phyloP scores from a whole-genome alignment of 2,888 invertebrate species.

The Galerucella nymphaeae region DNA sequence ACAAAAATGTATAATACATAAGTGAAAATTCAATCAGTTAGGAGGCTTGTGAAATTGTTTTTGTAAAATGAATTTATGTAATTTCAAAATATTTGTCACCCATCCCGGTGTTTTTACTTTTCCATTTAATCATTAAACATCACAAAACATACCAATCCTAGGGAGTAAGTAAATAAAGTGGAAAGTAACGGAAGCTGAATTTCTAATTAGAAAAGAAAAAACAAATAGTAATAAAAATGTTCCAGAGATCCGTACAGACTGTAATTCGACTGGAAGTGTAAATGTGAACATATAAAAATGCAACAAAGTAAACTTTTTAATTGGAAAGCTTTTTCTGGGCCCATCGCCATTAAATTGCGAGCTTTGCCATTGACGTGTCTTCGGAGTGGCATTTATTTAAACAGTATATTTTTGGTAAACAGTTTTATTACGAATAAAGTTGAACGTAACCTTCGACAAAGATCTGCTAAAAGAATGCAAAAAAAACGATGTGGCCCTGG shows the following conservation, averaged over 20 bases:
- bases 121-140: conserved; percentile 11
- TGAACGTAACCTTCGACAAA: too few relatives aligned
- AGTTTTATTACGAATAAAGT: too few relatives aligned
- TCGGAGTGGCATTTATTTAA: too few relatives aligned
- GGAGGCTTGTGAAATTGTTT: too few relatives aligned
- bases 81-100: neutral
- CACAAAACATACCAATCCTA: conserved; percentile 10
- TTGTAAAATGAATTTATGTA: neutral
- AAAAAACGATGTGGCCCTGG: too few relatives aligned
- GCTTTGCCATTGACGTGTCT: conserved; percentile 14
- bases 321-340: conserved; percentile 51
- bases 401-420: too few relatives aligned
- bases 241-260: conserved; percentile 29
- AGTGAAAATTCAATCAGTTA: too few relatives aligned
- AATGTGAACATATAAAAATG: conserved; percentile 50
- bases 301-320: conserved; percentile 55
- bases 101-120: neutral
- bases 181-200: conserved; percentile 32
- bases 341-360: conserved; percentile 39
- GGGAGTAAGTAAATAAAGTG: neutral
- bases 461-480: too few relatives aligned
- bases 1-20: too few relatives aligned
- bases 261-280: conserved; percentile 43
- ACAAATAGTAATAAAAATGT: conserved; percentile 41
- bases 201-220: conserved; percentile 39